phyloP scores from a whole-genome alignment of 2,113 vertebrate species.

The Centropristis striata region DNA sequence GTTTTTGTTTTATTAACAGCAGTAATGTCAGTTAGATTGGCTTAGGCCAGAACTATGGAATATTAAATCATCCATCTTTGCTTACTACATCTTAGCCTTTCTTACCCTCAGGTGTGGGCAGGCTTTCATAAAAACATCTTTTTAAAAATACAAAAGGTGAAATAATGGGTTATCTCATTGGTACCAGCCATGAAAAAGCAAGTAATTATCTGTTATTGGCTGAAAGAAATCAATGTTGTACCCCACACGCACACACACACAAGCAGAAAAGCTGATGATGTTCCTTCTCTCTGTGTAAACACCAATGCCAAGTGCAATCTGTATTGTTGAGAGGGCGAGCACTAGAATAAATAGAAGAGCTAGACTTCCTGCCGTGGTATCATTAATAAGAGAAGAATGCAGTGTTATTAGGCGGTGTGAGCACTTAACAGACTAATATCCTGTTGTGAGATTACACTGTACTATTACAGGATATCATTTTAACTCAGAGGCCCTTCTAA shows the following conservation, averaged over 20 bases:
- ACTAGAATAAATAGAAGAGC: constrained; percentile 20
- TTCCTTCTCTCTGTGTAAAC: constrained; percentile 8
- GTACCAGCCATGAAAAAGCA: no score
- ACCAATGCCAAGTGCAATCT: constrained; percentile 9
- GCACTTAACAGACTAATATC: constrained; percentile 40
- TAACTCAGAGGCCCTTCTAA: constrained; percentile 28
- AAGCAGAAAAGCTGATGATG: neutral
- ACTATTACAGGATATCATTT: constrained; percentile 32
- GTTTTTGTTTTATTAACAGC: no score
- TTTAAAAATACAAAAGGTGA: no score
- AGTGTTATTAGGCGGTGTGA: neutral
- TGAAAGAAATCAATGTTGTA: no score
- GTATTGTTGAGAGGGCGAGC: constrained; percentile 14
- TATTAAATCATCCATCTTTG: no score
- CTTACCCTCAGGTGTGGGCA: no score
- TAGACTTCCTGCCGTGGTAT: constrained; percentile 5
- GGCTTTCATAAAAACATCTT: no score
- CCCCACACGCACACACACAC: neutral
- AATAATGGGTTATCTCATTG: no score
- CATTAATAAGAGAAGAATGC: constrained; percentile 8
- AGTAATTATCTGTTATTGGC: no score
- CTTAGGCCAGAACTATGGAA: no score
- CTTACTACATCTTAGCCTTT: no score
- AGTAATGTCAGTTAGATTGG: no score
- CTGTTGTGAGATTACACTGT: constrained; percentile 30